phyloP scores from a whole-genome alignment of 2,113 vertebrate genomes.

The Pterocles orientalis region DNA sequence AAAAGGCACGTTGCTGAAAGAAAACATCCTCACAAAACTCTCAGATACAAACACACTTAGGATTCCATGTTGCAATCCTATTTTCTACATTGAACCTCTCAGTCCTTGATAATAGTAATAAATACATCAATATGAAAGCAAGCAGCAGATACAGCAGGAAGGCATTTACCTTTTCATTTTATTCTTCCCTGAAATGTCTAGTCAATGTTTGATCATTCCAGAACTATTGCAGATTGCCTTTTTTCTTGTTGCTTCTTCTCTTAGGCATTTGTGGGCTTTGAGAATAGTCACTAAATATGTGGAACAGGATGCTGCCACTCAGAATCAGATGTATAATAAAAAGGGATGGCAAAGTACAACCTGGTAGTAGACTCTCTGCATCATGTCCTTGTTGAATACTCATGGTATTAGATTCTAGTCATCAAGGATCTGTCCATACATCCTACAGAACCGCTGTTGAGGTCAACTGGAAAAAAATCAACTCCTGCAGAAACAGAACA shows the following conservation, averaged over 20 bases:
- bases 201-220: neutral
- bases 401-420: neutral
- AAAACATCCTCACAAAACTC: neutral
- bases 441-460: neutral
- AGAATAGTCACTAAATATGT: neutral
- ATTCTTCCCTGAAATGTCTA: neutral
- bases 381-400: neutral
- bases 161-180: neutral
- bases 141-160: neutral
- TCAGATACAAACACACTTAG: neutral
- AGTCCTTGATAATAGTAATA: neutral
- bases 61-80: neutral
- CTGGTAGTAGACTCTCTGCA: neutral
- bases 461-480: neutral
- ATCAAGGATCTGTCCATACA: neutral
- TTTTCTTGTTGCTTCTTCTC: neutral
- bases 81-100: neutral
- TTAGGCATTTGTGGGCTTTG: neutral
- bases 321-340: slow-evolving; percentile 25
- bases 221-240: neutral
- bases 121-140: neutral
- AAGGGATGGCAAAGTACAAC: slow-evolving; percentile 26
- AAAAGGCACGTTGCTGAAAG: neutral
- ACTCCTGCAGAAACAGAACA: neutral
- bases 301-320: slow-evolving; percentile 9